Base-by-base conservation (phyloP, 2,797 vertebrate genomes). In the Cuniculus paca region DNA sequence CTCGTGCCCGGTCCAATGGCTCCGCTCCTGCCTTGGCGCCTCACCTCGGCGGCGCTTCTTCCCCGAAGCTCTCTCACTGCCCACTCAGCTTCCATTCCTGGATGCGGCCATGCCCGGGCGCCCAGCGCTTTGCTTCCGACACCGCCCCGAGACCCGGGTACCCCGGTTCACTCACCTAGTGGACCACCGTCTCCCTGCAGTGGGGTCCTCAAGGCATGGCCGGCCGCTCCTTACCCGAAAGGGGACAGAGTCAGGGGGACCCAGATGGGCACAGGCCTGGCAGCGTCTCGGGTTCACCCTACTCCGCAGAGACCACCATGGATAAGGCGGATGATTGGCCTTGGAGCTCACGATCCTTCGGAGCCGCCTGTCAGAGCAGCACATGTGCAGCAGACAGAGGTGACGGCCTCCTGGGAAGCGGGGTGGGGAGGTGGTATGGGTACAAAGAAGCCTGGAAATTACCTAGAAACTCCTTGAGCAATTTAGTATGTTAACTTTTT, bases 351-450 rank as follows among this genome's bases (percentile, higher is more conserved):
- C 60, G 79, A 3, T 88, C 81, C 45, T 87, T 82, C 81, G n/a
- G 83, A 94, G 83, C 4, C 28, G 39, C 42, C 36, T 34, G 22
- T 74, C 61, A 36, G 19, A 85, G 81, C 42, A 72, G 11, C 39
- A 39, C 13, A 19, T 85, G 94, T 56, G 56, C 10, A 74, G 61
- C 2, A 63, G 90, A 45, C 56, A 94, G 54, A 93, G 93, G 80
- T 80, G 90, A 93, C 31, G 84, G 84, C 45, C 1, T 6, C 70
- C 16, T 13, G 24, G 75, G 70, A 63, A 89, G 22, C 7, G 19
- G 88, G 90, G 77, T 24, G 65, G 5, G n/a, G 84, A 65, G 77
- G 50, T 87, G 52, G 36, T 19, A 68, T 28, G 58, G 12, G 11
- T 28, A 26, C 54, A 42, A 58, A 89, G 80, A 50, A 63, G 24